Percentiles rank a stretch among this genome's conserved stretches.
These are phyloP conservation scores for Melierax canorus DNA, from an alignment of 2,113 vertebrate genomes.

Conservation along the genomic window DNA sequence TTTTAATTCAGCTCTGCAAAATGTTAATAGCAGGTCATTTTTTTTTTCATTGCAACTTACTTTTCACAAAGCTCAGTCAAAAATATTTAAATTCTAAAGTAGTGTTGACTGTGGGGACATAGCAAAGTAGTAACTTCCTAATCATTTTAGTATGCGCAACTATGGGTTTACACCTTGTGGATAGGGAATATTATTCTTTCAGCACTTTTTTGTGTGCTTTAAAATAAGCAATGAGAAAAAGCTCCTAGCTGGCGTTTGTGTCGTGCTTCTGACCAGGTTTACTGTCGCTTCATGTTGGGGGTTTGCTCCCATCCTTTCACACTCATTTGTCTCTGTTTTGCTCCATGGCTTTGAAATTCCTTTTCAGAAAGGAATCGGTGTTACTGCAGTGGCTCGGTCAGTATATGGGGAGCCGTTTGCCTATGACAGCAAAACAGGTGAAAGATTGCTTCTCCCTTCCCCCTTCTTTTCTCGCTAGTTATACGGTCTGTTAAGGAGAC, in stretches of 20 bases:
- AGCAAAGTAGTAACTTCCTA: neutral
- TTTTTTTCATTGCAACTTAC: neutral
- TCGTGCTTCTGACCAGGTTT: neutral
- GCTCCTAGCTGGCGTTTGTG: neutral
- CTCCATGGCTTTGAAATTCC: neutral
- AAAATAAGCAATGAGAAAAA: neutral
- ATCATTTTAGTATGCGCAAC: neutral
- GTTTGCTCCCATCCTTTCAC: neutral
- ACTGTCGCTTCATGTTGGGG: neutral
- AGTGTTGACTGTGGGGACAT: neutral
- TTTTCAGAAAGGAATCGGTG: neutral
- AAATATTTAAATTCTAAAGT: neutral
- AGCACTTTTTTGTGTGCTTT: neutral
- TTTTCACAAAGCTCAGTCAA: neutral
- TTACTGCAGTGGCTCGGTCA: neutral
- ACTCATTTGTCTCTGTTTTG: neutral
- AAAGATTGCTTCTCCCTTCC: neutral
- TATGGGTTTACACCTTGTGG: neutral
- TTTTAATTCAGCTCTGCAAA: neutral
- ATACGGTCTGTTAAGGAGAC: neutral
- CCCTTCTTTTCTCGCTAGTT: neutral
- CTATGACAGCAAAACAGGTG: neutral
- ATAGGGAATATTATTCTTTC: neutral
- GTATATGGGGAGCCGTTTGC: neutral
- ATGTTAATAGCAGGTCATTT: neutral